Evolutionary conservation across 2,113 vertebrate species (phyloP).

Genomic region (Alaudala cheleensis): DNA sequence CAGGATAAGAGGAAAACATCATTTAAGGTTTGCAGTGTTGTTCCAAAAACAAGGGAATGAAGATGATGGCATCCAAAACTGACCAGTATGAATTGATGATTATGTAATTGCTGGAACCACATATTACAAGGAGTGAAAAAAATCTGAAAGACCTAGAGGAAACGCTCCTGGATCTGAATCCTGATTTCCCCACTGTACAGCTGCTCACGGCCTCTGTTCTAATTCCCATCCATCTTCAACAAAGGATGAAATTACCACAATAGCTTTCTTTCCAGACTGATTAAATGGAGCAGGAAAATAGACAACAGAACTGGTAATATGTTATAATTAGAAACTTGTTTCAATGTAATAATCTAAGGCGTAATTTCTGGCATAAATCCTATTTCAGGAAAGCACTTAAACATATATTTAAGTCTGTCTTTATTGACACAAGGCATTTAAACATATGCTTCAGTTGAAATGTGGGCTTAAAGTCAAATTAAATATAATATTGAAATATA

Average conservation of each 20-base stretch:
- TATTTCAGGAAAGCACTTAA: slow-evolving; percentile 13
- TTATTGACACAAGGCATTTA: neutral
- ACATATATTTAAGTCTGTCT: neutral
- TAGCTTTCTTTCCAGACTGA: slow-evolving; percentile 23
- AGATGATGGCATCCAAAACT: neutral
- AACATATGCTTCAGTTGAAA: neutral
- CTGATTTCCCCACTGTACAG: neutral
- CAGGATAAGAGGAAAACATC: neutral
- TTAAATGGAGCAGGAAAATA: slow-evolving; percentile 51
- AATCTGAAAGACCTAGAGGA: neutral
- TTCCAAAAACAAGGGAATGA: neutral
- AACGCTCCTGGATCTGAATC: neutral
- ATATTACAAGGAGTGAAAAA: neutral
- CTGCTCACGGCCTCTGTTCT: neutral
- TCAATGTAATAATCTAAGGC: slow-evolving; percentile 10
- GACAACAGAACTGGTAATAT: slow-evolving; percentile 16
- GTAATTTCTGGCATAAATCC: slow-evolving; percentile 8
- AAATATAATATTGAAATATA: neutral
- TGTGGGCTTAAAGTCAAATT: neutral
- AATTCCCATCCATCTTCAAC: slow-evolving; percentile 5
- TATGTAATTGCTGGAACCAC: neutral
- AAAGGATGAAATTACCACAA: slow-evolving; percentile 43
- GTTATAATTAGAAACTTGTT: slow-evolving; percentile 18
- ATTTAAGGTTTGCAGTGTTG: neutral
- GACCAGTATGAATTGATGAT: neutral